Evolutionary conservation across 1,140 invertebrate genomes (phyloP).

Genomic region (Dryas iulia): DNA sequence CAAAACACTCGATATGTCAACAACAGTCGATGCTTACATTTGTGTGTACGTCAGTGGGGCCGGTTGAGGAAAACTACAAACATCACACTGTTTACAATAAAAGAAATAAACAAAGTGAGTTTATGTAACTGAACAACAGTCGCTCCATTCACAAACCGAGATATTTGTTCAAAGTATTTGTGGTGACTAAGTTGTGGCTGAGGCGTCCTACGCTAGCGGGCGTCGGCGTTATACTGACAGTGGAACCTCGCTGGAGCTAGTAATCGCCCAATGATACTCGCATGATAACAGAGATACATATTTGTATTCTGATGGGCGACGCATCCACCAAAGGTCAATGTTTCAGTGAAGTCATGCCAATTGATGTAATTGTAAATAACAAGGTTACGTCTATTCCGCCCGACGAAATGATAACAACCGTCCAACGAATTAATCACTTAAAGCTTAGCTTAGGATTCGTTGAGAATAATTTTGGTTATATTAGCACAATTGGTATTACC

Average conservation of each 20-base stretch:
- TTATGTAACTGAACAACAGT: conserved; percentile 15
- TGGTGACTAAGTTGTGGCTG: not conserved
- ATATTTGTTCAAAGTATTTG: not conserved
- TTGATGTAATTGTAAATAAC: conserved; percentile 53
- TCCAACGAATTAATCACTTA: conserved; percentile 32
- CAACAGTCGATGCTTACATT: conserved; percentile 45
- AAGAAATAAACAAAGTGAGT: conserved; percentile 25
- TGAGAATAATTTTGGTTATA: conserved; percentile 19
- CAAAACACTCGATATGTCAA: conserved; percentile 34
- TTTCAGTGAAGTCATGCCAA: conserved; percentile 67
- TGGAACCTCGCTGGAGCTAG: conserved; percentile 21
- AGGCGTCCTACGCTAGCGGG: conserved; percentile 35
- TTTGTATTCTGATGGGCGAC: conserved; percentile 34
- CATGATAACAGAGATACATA: conserved; percentile 52
- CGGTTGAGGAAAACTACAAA: conserved; percentile 43
- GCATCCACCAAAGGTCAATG: conserved; percentile 73
- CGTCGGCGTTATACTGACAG: conserved; percentile 37
- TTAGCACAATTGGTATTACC: conserved; percentile 16
- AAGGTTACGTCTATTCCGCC: conserved; percentile 25
- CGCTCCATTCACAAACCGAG: conserved; percentile 12
- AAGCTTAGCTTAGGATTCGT: conserved; percentile 18
- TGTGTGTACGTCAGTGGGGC: conserved; percentile 38
- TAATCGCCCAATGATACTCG: conserved; percentile 44
- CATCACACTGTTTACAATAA: conserved; percentile 32
- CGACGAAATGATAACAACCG: conserved; percentile 29